Base-by-base conservation (phyloP, 2,888 invertebrate genomes). In the Mayetiola destructor region DNA sequence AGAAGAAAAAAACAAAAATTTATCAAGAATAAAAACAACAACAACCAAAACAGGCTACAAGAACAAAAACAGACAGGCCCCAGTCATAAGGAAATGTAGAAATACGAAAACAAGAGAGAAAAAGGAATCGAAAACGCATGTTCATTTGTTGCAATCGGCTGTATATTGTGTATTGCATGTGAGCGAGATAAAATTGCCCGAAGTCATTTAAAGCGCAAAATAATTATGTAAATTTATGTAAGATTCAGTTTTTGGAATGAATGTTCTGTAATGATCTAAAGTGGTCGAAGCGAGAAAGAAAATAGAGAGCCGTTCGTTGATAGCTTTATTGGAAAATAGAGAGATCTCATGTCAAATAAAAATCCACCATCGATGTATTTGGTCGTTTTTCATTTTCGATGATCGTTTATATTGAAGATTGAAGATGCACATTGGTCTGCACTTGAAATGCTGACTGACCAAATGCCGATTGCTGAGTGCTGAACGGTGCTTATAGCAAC, bases 141-240 rank as follows among this genome's bases (percentile, higher is more conserved):
- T n/a, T n/a, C n/a, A n/a, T n/a, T n/a, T n/a, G n/a, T n/a, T n/a
- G n/a, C n/a, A n/a, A n/a, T n/a, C n/a, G n/a, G n/a, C n/a, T n/a
- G n/a, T n/a, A n/a, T n/a, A n/a, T n/a, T n/a, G n/a, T n/a, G 27
- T 27, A 27, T 48, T 48, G 48, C 48, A 48, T 48, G 48, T 27
- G 16, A 48, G 27, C 48, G n/a, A 48, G 27, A 48, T 48, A 48
- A 48, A 48, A 23, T 48, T 23, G 27, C 48, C 48, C n/a, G 48
- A 48, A 48, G 48, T 48, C 48, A 48, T 48, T 48, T 48, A 27
- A 48, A 48, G 48, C 48, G 27, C 48, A 48, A 48, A 48, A 48
- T 48, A 48, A 48, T 48, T 48, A 48, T 48, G 48, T 48, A 48
- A 48, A 48, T 48, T 48, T 48, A 48, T 48, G 48, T 48, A 48